These are phyloP conservation scores for Drosophila pseudotakahashii DNA, from an alignment of 2,888 invertebrate genomes.

Conservation along the genomic window DNA sequence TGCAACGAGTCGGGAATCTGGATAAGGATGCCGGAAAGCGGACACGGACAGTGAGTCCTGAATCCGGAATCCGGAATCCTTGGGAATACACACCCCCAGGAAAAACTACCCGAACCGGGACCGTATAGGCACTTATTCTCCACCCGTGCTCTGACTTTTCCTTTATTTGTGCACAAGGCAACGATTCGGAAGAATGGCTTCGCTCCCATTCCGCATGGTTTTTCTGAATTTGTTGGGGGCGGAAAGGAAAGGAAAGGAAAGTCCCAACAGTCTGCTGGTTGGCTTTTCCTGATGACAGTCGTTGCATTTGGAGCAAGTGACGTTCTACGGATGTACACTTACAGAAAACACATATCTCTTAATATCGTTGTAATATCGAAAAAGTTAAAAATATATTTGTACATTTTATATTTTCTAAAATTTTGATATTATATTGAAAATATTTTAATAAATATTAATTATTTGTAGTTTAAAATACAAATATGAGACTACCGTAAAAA, in stretches of 20 bases:
- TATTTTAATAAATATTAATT: too few species aligned
- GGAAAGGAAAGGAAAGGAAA: slow-evolving; percentile 16
- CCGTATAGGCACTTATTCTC: slow-evolving; percentile 41
- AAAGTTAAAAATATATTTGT: too few species aligned
- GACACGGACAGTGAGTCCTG: slow-evolving; percentile 25
- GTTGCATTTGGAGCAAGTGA: slow-evolving; percentile 56
- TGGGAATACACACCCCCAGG: neutral
- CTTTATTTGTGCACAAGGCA: slow-evolving; percentile 71
- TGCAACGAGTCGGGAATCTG: slow-evolving; percentile 63
- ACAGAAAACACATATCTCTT: slow-evolving; percentile 2
- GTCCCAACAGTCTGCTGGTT: slow-evolving; percentile 43
- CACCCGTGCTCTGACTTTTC: slow-evolving; percentile 51
- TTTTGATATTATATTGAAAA: too few species aligned
- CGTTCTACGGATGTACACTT: slow-evolving; percentile 32
- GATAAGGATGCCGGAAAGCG: slow-evolving; percentile 24
- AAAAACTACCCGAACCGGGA: slow-evolving; percentile 12
- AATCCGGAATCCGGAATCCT: neutral
- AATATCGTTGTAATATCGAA: too few species aligned
- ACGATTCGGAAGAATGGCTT: slow-evolving; percentile 72
- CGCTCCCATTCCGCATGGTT: slow-evolving; percentile 41
- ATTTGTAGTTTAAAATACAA: too few species aligned
- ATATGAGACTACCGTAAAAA: too few species aligned
- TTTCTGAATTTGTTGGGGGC: slow-evolving; percentile 11
- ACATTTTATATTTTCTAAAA: too few species aligned
- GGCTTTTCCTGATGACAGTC: slow-evolving; percentile 38